A percentile compares a stretch with the other conserved stretches of the same genome.
These are phyloP conservation scores for Philaenus spumarius DNA, from an alignment of 1,140 invertebrate species.

Conservation along the genomic window DNA sequence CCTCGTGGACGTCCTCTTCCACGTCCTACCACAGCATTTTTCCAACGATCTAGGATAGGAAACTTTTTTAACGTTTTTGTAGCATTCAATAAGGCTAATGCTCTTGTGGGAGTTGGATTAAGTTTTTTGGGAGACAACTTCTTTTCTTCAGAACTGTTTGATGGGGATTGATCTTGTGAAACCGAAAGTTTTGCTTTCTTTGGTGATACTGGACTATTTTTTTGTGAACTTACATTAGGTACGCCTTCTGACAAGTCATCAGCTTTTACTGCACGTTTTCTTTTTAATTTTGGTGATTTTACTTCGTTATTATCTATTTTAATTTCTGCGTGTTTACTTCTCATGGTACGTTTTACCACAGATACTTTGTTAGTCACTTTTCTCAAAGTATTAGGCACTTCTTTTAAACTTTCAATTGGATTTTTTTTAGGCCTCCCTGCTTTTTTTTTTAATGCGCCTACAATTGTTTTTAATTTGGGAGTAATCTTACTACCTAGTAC, in stretches of 20 bases:
- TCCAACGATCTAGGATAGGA: slow-evolving; percentile 2
- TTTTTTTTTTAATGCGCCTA: not conserved
- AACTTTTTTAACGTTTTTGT: slow-evolving; percentile 1
- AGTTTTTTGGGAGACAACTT: too few species aligned
- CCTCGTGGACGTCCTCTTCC: not conserved
- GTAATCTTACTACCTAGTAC: not conserved
- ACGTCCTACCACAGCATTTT: not conserved
- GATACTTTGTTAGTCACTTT: not conserved
- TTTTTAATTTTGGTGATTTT: too few species aligned
- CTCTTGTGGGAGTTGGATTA: not conserved
- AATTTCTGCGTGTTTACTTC: too few species aligned
- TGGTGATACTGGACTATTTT: too few species aligned
- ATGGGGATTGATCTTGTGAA: too few species aligned
- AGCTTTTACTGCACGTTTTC: too few species aligned
- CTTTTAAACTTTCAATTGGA: not conserved
- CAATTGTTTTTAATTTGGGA: not conserved
- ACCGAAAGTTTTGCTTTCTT: too few species aligned
- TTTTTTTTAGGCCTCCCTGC: not conserved
- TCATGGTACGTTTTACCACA: too few species aligned
- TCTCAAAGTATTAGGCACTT: not conserved
- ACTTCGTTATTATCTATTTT: too few species aligned
- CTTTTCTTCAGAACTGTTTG: too few species aligned
- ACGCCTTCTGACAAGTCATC: too few species aligned
- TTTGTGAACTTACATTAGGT: too few species aligned
- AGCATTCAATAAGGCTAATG: not conserved